Conservation (phyloP, 2,888 invertebrate genomes). For the Drosophila borborema region DNA sequence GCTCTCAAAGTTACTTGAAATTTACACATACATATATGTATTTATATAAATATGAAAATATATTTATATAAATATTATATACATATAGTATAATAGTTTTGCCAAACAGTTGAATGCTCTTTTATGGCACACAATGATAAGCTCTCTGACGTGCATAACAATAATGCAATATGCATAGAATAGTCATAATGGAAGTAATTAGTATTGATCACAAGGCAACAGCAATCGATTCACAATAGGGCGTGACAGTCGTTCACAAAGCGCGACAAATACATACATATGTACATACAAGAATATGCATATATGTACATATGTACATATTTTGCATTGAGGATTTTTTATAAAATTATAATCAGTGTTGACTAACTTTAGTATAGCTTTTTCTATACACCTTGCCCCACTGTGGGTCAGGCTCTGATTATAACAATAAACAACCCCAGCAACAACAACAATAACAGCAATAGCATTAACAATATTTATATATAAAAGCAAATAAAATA, state of each 20-base stretch:
- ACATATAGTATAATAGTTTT: constrained; percentile 22
- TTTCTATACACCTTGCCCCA: constrained; percentile 27
- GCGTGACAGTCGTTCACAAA: constrained; percentile 31
- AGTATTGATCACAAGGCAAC: constrained; percentile 62
- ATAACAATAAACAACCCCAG: constrained; percentile 55
- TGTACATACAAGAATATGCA: not conserved
- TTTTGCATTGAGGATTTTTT: constrained; percentile 8
- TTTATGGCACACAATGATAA: constrained; percentile 59
- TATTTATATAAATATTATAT: constrained; percentile 4
- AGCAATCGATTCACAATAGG: constrained; percentile 33
- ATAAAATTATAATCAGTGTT: constrained; percentile 5
- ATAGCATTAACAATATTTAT: constrained; percentile 17
- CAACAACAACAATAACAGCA: constrained; percentile 35
- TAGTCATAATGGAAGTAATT: constrained; percentile 66
- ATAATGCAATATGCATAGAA: constrained; percentile 64
- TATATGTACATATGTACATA: not conserved
- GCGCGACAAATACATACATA: not conserved
- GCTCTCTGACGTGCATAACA: constrained; percentile 50
- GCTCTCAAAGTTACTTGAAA: constrained; percentile 12
- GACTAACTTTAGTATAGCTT: constrained; percentile 10
- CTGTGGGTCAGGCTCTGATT: constrained; percentile 59
- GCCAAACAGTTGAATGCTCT: constrained; percentile 62
- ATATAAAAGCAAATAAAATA: constrained; percentile 20
- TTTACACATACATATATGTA: not conserved
- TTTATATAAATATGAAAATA: not conserved